phyloP scores from a whole-genome alignment of 30 jellyfish, hydroid and myxozoan genomes.

The Aurelia aurita region DNA sequence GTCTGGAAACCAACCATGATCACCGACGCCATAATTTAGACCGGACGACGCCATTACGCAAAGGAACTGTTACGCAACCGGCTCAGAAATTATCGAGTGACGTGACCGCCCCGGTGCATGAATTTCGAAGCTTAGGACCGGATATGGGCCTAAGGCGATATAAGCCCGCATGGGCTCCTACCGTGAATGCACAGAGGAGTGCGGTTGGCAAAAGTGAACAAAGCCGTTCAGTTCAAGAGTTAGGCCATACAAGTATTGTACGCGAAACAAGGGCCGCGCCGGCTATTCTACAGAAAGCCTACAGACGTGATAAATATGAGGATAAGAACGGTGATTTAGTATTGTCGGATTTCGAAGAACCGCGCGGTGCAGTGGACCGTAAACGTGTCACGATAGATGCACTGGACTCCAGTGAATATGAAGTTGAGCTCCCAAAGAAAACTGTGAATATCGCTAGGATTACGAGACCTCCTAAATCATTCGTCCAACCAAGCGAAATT shows the following conservation, averaged over 20 bases:
- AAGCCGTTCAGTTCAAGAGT: neutral
- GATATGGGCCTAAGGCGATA: slow-evolving; percentile 2
- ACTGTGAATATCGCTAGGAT: neutral
- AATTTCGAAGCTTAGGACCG: slow-evolving; percentile 31
- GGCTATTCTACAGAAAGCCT: slow-evolving; percentile 9
- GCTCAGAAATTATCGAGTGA: slow-evolving; percentile 34
- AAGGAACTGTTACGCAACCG: slow-evolving; percentile 43
- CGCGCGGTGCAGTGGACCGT: neutral
- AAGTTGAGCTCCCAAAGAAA: neutral
- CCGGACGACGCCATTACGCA: slow-evolving; percentile 68
- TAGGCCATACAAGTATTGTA: slow-evolving; percentile 1
- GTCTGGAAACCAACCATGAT: slow-evolving; percentile 31
- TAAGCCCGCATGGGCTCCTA: neutral
- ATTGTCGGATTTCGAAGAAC: slow-evolving; percentile 39
- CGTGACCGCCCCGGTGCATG: slow-evolving; percentile 52
- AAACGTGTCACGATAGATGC: neutral
- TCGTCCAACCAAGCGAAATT: slow-evolving; percentile 60
- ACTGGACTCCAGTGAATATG: too few relatives aligned
- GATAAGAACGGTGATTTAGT: slow-evolving; percentile 47
- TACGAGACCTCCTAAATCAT: slow-evolving; percentile 58
- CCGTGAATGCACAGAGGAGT: neutral
- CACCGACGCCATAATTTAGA: slow-evolving; percentile 79
- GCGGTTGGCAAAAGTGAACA: neutral
- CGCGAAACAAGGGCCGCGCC: slow-evolving; percentile 34
- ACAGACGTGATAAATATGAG: slow-evolving; percentile 35